phyloP scores from a whole-genome alignment of 2,888 invertebrate species.

The Aethes cnicana region DNA sequence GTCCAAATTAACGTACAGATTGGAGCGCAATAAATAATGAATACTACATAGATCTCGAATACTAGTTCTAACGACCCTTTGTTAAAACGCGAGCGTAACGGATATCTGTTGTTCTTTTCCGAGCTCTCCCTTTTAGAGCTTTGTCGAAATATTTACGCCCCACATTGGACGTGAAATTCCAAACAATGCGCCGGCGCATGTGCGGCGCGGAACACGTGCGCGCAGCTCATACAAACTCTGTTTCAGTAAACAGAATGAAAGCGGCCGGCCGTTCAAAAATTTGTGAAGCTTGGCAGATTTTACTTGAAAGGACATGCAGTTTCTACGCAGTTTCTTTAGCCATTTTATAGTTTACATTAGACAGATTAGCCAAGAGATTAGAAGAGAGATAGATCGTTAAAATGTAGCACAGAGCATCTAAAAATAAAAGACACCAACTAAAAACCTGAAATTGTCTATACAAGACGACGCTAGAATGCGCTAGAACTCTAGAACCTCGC shows the following conservation, averaged over 20 bases:
- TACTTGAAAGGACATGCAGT: no score
- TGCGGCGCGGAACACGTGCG: constrained; percentile 68
- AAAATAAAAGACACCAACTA: not conserved
- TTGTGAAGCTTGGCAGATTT: no score
- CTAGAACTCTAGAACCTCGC: not conserved
- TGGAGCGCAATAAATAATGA: constrained; percentile 2
- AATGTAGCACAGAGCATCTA: not conserved
- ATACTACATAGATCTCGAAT: constrained; percentile 1
- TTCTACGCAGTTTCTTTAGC: no score
- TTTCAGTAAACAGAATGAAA: constrained; percentile 59
- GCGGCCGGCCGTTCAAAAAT: no score
- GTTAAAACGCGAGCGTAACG: constrained; percentile 43
- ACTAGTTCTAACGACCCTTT: constrained; percentile 30
- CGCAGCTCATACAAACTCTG: constrained; percentile 33
- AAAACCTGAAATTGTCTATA: not conserved
- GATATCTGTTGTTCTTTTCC: constrained; percentile 63
- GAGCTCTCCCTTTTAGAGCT: constrained; percentile 68
- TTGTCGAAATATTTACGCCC: constrained; percentile 80
- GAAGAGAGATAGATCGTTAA: no score
- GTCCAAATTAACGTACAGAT: not conserved
- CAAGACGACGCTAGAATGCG: not conserved
- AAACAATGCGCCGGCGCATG: constrained; percentile 68
- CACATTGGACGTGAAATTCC: constrained; percentile 76
- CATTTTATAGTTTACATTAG: no score
- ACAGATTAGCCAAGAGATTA: no score